Conservation (phyloP, 2,888 invertebrate species). For the Isoperla grammatica region DNA sequence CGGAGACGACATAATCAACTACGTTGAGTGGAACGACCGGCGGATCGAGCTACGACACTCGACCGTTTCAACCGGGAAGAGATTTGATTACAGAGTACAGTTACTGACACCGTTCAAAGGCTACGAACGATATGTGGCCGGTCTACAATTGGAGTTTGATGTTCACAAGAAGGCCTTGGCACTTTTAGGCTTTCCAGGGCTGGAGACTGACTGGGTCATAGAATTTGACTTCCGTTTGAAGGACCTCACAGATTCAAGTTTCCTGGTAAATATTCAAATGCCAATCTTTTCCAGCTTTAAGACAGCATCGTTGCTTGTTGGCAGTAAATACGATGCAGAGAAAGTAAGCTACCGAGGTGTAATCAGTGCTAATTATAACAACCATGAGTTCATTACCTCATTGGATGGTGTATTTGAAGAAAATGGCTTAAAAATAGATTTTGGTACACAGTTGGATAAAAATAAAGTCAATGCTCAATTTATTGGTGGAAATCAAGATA, state of each 20-base stretch:
- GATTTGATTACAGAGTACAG: constrained; percentile 29
- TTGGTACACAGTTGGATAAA: constrained; percentile 23
- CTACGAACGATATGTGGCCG: constrained; percentile 33
- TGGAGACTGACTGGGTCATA: constrained; percentile 29
- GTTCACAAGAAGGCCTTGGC: constrained; percentile 34
- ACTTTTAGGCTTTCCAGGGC: constrained; percentile 33
- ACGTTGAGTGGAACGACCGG: constrained; percentile 33
- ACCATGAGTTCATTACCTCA: constrained; percentile 18
- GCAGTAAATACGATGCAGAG: constrained; percentile 29
- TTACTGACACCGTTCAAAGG: constrained; percentile 35
- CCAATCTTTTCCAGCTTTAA: constrained; percentile 33
- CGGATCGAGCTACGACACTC: constrained; percentile 33
- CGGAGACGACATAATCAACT: constrained; percentile 28
- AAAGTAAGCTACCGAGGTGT: constrained; percentile 31
- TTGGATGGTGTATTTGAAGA: constrained; percentile 17
- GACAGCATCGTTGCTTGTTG: constrained; percentile 30
- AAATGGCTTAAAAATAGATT: constrained; percentile 10
- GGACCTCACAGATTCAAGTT: constrained; percentile 32
- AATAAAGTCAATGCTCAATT: not conserved
- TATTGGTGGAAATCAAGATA: not conserved
- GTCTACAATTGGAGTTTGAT: constrained; percentile 32
- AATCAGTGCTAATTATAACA: constrained; percentile 31
- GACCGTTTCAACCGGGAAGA: constrained; percentile 28
- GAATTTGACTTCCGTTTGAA: constrained; percentile 36
- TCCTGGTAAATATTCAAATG: constrained; percentile 33